Conservation (phyloP, 2,888 invertebrate species). For the Diarsia dahlii region DNA sequence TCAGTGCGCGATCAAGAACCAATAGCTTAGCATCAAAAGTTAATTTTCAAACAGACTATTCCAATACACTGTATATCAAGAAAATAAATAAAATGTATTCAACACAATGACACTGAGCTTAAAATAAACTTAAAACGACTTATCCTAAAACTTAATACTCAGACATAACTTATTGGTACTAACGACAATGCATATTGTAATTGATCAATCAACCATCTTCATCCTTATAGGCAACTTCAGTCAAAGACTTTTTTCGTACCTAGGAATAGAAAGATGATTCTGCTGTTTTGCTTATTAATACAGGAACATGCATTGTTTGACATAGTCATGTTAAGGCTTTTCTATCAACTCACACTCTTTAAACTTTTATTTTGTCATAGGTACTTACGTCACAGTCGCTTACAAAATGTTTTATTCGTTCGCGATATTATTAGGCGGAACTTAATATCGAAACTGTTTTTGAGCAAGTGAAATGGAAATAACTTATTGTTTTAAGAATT, state of each 20-base stretch:
- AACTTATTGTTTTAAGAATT: not conserved
- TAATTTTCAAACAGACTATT: constrained; percentile 1
- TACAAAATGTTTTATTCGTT: constrained; percentile 8
- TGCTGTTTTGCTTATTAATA: constrained; percentile 45
- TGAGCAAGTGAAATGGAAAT: not conserved
- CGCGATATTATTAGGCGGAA: constrained; percentile 41
- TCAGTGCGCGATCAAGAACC: not conserved
- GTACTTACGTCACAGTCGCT: constrained; percentile 12
- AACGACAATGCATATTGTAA: constrained; percentile 50
- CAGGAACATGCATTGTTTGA: constrained; percentile 57
- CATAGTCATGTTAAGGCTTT: constrained; percentile 24
- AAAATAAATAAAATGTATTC: constrained; percentile 55
- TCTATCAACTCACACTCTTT: constrained; percentile 10
- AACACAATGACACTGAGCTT: constrained; percentile 48
- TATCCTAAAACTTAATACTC: constrained; percentile 61
- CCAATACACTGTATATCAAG: constrained; percentile 6
- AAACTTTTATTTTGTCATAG: constrained; percentile 13
- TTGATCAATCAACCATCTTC: constrained; percentile 1
- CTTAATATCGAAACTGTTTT: not conserved
- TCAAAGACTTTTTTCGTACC: constrained; percentile 32
- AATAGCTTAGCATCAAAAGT: not conserved
- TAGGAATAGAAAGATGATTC: not conserved
- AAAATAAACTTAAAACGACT: constrained; percentile 57
- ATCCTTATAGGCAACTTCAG: constrained; percentile 14
- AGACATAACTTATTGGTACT: constrained; percentile 64